Conservation (phyloP, 1,140 invertebrate species). For the Plectus sambesii region DNA sequence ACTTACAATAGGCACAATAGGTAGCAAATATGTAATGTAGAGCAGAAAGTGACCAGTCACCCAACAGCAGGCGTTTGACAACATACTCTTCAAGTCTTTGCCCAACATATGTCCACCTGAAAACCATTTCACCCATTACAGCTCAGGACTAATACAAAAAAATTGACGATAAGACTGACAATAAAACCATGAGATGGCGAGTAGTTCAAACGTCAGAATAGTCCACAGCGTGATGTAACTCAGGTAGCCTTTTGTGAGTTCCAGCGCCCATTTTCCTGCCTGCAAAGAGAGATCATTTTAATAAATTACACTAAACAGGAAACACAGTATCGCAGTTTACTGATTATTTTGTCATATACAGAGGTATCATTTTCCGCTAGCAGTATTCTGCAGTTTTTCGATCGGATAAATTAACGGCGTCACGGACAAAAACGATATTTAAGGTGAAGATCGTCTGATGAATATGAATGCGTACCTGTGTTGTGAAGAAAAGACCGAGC, state of each 20-base stretch:
- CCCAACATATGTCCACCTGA: conserved; percentile 38
- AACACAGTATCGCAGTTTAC: too few species aligned
- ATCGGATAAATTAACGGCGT: too few species aligned
- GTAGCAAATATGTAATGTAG: conserved; percentile 37
- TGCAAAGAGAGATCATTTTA: conserved; percentile 16
- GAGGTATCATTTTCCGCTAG: too few species aligned
- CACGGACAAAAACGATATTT: too few species aligned
- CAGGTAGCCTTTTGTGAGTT: conserved; percentile 37
- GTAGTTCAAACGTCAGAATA: conserved; percentile 37
- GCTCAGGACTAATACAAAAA: too few species aligned
- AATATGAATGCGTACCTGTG: too few species aligned
- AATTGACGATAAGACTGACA: conserved; percentile 28
- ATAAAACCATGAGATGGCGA: conserved; percentile 43
- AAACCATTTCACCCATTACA: conserved; percentile 5
- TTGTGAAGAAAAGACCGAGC: conserved; percentile 36
- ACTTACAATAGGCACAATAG: conserved; percentile 35
- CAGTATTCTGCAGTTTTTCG: too few species aligned
- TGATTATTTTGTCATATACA: too few species aligned
- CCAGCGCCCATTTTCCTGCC: conserved; percentile 41
- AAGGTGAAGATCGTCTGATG: too few species aligned
- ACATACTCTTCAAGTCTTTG: conserved; percentile 37
- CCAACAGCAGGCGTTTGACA: conserved; percentile 34
- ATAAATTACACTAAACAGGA: too few species aligned
- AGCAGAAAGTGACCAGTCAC: conserved; percentile 39
- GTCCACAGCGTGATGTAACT: conserved; percentile 38